Conservation (phyloP, 2,888 invertebrate genomes). For the Lasioglossum calceatum region DNA sequence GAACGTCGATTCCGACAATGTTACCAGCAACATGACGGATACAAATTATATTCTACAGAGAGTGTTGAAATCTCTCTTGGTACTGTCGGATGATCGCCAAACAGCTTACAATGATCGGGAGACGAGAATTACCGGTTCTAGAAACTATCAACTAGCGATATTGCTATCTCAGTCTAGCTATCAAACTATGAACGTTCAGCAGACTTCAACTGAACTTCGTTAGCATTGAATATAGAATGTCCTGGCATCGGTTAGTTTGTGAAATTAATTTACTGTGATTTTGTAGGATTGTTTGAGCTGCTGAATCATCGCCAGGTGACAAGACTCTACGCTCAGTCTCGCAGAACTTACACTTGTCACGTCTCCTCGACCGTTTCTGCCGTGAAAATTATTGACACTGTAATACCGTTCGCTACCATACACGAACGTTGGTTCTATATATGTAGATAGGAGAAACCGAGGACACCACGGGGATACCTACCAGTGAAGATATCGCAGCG, state of each 20-base stretch:
- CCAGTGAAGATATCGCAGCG: conserved; percentile 91
- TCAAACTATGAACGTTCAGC: not conserved
- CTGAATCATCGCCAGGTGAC: not conserved
- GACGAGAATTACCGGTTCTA: not conserved
- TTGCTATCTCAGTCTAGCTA: not conserved
- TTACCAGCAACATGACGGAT: not conserved
- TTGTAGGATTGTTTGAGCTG: not conserved
- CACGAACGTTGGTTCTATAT: not conserved
- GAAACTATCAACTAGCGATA: conserved; percentile 8
- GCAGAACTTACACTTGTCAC: conserved; percentile 76
- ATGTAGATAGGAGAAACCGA: not conserved
- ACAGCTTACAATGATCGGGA: conserved; percentile 7
- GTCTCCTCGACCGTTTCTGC: conserved; percentile 75
- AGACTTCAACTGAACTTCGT: not conserved
- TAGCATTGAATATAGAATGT: not conserved
- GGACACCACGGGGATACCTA: conserved; percentile 86
- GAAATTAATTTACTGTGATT: not conserved
- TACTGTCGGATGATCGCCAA: not conserved
- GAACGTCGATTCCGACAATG: not conserved
- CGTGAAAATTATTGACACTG: conserved; percentile 54
- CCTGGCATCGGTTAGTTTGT: not conserved
- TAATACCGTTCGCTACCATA: not conserved
- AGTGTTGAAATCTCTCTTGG: not conserved
- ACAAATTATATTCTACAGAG: conserved; percentile 23
- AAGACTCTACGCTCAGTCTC: conserved; percentile 30